Conservation (phyloP, 1,140 invertebrate species). For the Pseudomyrmex concolor region DNA sequence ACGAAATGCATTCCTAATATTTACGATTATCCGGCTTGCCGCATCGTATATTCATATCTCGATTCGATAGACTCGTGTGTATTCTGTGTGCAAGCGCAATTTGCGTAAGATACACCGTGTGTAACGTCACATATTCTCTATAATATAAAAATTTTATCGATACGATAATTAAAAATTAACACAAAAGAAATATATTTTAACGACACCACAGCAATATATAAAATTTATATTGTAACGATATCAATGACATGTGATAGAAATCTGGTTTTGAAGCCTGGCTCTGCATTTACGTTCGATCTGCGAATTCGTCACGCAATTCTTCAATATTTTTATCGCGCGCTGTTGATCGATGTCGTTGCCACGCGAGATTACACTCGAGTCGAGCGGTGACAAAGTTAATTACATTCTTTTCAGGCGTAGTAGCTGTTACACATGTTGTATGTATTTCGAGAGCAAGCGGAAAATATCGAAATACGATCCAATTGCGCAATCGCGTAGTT, state of each 20-base stretch:
- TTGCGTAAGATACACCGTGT: background rate
- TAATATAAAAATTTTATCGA: background rate
- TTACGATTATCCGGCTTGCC: constrained; percentile 23
- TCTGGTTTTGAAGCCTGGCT: background rate
- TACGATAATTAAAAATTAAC: too few species aligned
- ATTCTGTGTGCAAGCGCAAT: background rate
- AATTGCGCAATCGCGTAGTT: background rate
- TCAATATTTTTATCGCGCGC: constrained; percentile 33
- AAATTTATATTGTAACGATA: too few species aligned
- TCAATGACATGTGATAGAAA: background rate
- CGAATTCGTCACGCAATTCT: constrained; percentile 27
- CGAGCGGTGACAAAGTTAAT: constrained; percentile 37
- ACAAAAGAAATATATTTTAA: too few species aligned
- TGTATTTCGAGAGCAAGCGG: constrained; percentile 39
- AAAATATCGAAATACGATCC: constrained; percentile 10
- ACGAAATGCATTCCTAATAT: constrained; percentile 45
- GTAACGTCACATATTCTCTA: background rate
- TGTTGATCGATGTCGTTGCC: constrained; percentile 37
- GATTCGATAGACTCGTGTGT: background rate
- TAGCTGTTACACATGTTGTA: background rate
- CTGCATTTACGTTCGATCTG: background rate
- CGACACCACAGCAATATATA: too few species aligned
- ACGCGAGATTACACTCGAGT: constrained; percentile 26
- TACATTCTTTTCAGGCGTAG: constrained; percentile 24
- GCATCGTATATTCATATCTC: constrained; percentile 26